phyloP scores from a whole-genome alignment of 1,140 invertebrate species.

The Pseudomyrmex concolor region DNA sequence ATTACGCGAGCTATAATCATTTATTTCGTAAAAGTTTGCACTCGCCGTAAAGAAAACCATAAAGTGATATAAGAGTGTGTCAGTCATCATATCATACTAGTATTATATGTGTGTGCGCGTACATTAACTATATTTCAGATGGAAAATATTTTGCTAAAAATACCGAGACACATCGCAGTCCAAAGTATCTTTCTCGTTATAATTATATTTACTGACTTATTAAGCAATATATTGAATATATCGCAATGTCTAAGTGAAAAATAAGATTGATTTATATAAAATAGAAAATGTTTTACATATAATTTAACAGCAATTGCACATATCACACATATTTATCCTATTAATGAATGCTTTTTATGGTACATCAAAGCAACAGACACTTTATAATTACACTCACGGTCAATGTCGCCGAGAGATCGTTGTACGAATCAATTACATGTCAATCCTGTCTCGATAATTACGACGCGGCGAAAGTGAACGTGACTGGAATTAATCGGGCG shows the following conservation, averaged over 20 bases:
- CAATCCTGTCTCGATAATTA: slow-evolving; percentile 31
- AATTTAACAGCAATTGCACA: not conserved
- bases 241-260: slow-evolving; percentile 8
- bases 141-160: slow-evolving; percentile 2
- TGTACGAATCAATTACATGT: slow-evolving; percentile 38
- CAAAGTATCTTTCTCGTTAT: slow-evolving; percentile 7
- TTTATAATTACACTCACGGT: slow-evolving; percentile 33
- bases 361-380: not conserved
- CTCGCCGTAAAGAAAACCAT: slow-evolving; percentile 44
- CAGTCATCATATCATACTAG: slow-evolving; percentile 5
- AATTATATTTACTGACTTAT: not conserved
- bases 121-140: not conserved
- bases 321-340: not conserved
- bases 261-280: not conserved
- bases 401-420: not conserved
- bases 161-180: not conserved
- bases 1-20: slow-evolving; percentile 45
- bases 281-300: not conserved
- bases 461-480: slow-evolving; percentile 18
- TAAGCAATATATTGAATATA: not conserved
- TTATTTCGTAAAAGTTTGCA: slow-evolving; percentile 51
- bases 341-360: not conserved
- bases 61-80: slow-evolving; percentile 52
- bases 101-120: not conserved
- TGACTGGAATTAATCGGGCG: slow-evolving; percentile 7